Conservation (phyloP, 2,888 invertebrate species). For the Harmothoe impar region DNA sequence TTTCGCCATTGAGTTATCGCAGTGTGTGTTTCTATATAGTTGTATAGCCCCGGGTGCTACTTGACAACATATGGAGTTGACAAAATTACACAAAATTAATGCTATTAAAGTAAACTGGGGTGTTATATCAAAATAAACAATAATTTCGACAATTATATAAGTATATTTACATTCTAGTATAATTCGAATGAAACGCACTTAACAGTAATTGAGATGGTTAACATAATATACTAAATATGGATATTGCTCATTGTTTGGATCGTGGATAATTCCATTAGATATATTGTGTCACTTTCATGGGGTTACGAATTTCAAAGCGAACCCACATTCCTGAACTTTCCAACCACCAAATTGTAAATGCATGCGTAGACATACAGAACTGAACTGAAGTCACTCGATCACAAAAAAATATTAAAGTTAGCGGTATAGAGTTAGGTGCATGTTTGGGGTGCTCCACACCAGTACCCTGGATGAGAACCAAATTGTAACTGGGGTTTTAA, state of each 20-base stretch:
- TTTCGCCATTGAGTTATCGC: not conserved
- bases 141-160: too few relatives aligned
- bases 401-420: slow-evolving; percentile 10
- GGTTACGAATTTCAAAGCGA: not conserved
- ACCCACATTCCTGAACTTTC: not conserved
- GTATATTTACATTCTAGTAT: too few relatives aligned
- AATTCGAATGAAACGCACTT: too few relatives aligned
- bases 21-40: not conserved
- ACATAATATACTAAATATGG: not conserved
- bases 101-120: too few relatives aligned
- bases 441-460: not conserved
- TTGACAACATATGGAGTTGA: too few relatives aligned
- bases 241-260: slow-evolving; percentile 9
- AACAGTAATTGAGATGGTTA: too few relatives aligned
- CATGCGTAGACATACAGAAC: not conserved
- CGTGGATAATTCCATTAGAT: slow-evolving; percentile 46
- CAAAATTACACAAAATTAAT: too few relatives aligned
- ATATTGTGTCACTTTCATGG: not conserved
- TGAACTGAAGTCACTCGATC: not conserved
- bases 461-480: not conserved
- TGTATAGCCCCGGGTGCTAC: not conserved
- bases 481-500: not conserved
- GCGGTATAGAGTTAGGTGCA: slow-evolving; percentile 37
- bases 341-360: slow-evolving; percentile 14
- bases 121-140: too few relatives aligned